These are phyloP conservation scores for Mylabris phalerata DNA, from an alignment of 1,140 invertebrate genomes.

Conservation along the genomic window DNA sequence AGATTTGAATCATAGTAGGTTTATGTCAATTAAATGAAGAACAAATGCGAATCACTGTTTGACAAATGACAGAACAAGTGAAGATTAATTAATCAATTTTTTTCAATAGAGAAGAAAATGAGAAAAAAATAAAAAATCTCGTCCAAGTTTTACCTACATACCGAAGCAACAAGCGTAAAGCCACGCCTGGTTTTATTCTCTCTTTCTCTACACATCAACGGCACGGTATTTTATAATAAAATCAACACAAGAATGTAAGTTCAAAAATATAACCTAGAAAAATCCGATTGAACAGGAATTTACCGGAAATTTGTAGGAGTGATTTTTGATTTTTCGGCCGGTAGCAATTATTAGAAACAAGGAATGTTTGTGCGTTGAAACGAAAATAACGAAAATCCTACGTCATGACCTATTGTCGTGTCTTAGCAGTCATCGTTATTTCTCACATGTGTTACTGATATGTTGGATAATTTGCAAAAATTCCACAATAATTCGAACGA, in stretches of 20 bases:
- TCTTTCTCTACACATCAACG: background rate
- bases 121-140: too few relatives aligned
- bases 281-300: background rate
- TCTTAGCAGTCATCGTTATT: too few relatives aligned
- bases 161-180: conserved; percentile 20
- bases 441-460: conserved; percentile 24
- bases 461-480: conserved; percentile 13
- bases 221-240: too few relatives aligned
- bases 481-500: background rate
- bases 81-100: too few relatives aligned
- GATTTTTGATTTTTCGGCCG: background rate
- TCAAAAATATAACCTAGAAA: background rate
- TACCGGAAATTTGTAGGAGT: background rate
- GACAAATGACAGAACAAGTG: too few relatives aligned
- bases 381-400: background rate
- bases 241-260: background rate
- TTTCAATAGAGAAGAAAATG: too few relatives aligned
- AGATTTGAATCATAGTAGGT: too few relatives aligned
- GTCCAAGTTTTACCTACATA: conserved; percentile 25
- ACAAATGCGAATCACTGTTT: too few relatives aligned
- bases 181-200: conserved; percentile 7
- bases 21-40: too few relatives aligned
- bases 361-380: too few relatives aligned
- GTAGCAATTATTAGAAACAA: background rate
- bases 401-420: conserved; percentile 18